Evolutionary conservation across 2,113 vertebrate genomes (phyloP).

Genomic region (Brevimyrus niger): DNA sequence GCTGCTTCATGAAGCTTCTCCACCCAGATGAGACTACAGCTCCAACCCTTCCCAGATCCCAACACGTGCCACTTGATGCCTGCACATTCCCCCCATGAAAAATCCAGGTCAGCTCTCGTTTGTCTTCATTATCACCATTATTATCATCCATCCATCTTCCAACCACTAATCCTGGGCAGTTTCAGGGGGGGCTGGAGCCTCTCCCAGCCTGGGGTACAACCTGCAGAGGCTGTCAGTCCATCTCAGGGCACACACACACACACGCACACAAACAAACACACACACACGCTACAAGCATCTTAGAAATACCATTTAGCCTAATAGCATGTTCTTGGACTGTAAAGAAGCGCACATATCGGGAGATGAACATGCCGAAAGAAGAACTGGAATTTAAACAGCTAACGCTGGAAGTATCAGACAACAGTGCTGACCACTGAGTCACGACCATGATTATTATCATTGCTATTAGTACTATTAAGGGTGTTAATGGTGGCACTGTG

Average conservation of each 20-base stretch:
- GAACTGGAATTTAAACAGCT: neutral
- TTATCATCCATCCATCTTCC: neutral
- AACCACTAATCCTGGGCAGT: neutral
- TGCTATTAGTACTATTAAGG: neutral
- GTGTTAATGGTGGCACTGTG: neutral
- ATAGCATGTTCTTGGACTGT: neutral
- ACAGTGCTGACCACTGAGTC: neutral
- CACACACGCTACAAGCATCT: neutral
- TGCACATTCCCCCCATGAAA: neutral
- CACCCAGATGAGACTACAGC: neutral
- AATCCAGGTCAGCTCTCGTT: neutral
- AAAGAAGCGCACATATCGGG: neutral
- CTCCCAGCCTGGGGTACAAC: neutral
- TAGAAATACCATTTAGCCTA: neutral
- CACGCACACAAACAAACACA: no score
- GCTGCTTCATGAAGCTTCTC: neutral
- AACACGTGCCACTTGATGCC: neutral
- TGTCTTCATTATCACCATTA: neutral
- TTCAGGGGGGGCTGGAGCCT: neutral
- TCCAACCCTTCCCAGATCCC: neutral
- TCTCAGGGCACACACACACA: neutral
- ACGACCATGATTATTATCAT: neutral
- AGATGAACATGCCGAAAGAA: neutral
- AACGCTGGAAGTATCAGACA: neutral
- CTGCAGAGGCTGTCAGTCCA: neutral